These are phyloP conservation scores for Pontoporia blainvillei DNA, from an alignment of 2,113 vertebrate species.

Conservation along the genomic window DNA sequence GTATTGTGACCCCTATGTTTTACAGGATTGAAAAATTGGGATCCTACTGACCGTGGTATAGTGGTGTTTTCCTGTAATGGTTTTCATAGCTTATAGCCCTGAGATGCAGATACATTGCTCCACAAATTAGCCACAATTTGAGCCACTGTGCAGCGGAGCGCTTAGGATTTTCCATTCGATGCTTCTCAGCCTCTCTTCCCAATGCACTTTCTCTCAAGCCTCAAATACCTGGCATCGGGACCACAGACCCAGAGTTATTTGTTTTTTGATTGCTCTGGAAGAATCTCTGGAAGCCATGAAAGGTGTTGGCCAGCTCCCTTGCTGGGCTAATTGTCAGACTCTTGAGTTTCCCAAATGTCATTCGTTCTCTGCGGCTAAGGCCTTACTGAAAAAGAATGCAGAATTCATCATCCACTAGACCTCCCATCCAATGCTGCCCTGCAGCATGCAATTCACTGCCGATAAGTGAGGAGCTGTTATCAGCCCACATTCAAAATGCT, in stretches of 20 bases:
- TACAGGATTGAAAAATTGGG: neutral
- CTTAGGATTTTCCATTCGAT: neutral
- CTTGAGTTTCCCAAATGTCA: neutral
- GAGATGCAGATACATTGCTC: neutral
- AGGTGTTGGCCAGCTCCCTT: neutral
- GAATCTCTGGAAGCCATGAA: neutral
- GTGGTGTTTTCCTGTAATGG: neutral
- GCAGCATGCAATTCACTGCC: slow-evolving; percentile 34
- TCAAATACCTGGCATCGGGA: neutral
- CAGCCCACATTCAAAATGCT: slow-evolving; percentile 53
- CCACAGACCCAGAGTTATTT: neutral
- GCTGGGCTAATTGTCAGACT: neutral
- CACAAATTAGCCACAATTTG: neutral
- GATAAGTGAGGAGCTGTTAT: slow-evolving; percentile 53
- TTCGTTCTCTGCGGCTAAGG: neutral
- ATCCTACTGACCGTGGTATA: neutral
- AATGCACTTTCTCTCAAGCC: neutral
- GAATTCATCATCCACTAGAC: slow-evolving; percentile 45
- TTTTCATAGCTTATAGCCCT: neutral
- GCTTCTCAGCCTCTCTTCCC: neutral
- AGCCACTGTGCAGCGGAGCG: neutral
- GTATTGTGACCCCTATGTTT: neutral
- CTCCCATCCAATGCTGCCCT: slow-evolving; percentile 30
- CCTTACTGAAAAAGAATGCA: neutral
- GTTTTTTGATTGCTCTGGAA: neutral